phyloP scores from a whole-genome alignment of 2,797 vertebrate genomes.

The Pteronotus mesoamericanus region DNA sequence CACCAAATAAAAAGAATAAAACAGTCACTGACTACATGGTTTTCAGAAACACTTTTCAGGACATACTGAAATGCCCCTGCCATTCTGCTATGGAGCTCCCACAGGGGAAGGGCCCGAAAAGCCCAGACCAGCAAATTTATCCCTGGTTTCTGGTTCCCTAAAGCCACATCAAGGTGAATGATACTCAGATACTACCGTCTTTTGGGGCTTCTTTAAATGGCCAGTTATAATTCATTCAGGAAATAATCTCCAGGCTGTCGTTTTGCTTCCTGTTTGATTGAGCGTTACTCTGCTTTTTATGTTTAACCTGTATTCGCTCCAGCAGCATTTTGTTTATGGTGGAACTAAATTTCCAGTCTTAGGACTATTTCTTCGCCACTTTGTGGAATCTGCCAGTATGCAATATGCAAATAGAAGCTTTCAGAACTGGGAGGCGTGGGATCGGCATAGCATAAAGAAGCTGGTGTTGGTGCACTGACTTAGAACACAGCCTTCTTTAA shows the following conservation, averaged over 20 bases:
- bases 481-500: neutral
- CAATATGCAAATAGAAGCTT: neutral
- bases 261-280: conserved; percentile 48
- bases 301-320: conserved; percentile 35
- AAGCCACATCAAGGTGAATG: conserved; percentile 3
- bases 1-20: neutral
- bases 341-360: neutral
- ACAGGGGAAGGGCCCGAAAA: neutral
- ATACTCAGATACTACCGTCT: neutral
- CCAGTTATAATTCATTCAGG: conserved; percentile 45
- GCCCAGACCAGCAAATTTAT: conserved; percentile 30
- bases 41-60: neutral
- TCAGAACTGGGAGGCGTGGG: neutral
- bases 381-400: neutral
- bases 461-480: accelerated
- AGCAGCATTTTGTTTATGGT: conserved; percentile 33
- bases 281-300: conserved; percentile 47
- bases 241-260: conserved; percentile 37
- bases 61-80: neutral
- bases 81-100: neutral
- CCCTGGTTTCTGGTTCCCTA: neutral
- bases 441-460: neutral
- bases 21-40: neutral
- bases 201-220: conserved; percentile 14
- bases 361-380: neutral